phyloP scores from a whole-genome alignment of 2,888 invertebrate species.

The Pandemis corylana region DNA sequence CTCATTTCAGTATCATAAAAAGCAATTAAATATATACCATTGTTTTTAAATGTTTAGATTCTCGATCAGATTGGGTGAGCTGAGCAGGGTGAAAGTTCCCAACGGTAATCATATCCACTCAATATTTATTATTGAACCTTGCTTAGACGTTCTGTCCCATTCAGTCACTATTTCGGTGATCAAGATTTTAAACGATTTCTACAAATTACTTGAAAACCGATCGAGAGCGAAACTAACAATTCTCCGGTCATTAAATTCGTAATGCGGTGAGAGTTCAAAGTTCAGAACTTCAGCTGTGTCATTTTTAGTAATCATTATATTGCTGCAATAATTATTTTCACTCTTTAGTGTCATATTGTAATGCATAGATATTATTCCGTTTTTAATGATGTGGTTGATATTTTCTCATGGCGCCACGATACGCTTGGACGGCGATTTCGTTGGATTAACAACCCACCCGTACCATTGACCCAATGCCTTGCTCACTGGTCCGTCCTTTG shows the following conservation, averaged over 20 bases:
- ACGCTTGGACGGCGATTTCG: conserved; percentile 56
- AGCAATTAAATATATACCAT: too few relatives aligned
- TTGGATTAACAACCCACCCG: conserved; percentile 65
- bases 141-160: background rate
- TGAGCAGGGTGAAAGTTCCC: background rate
- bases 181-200: conserved; percentile 5
- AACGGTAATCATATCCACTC: background rate
- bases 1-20: too few relatives aligned
- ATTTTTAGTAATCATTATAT: conserved; percentile 35
- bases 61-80: too few relatives aligned
- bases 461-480: conserved; percentile 80
- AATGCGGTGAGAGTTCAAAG: conserved; percentile 21
- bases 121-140: background rate
- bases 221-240: conserved; percentile 11
- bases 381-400: conserved; percentile 35
- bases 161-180: background rate
- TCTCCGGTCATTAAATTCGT: conserved; percentile 24
- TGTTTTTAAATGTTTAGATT: too few relatives aligned
- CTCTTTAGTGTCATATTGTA: conserved; percentile 45
- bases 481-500: conserved; percentile 70
- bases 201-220: conserved; percentile 3
- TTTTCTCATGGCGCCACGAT: conserved; percentile 44
- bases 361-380: conserved; percentile 42
- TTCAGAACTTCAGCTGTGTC: conserved; percentile 33
- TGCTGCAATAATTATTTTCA: conserved; percentile 31